phyloP scores from a whole-genome alignment of 2,797 vertebrate species.

The Gymnoscopelus braueri region DNA sequence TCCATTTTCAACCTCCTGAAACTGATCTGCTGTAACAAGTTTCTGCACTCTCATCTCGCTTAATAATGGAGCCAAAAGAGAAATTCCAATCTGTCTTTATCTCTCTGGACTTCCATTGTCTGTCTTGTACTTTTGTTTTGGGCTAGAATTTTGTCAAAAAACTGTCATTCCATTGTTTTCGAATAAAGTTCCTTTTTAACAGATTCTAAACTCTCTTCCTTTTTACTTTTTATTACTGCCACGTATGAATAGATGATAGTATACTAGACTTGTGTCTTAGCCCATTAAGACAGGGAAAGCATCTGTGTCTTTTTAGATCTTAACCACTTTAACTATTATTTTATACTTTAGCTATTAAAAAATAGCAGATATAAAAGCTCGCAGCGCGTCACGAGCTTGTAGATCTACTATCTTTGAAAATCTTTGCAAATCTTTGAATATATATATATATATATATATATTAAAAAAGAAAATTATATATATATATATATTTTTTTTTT shows the following conservation, averaged over 20 bases:
- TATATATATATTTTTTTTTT: too few relatives aligned
- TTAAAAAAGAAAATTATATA: too few relatives aligned
- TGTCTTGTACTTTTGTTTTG: slow-evolving; percentile 29
- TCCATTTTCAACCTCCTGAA: slow-evolving; percentile 49
- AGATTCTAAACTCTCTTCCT: slow-evolving; percentile 11
- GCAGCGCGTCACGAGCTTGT: too few relatives aligned
- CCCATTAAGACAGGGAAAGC: too few relatives aligned
- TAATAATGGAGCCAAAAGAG: slow-evolving; percentile 28
- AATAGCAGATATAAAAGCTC: too few relatives aligned
- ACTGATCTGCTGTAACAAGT: slow-evolving; percentile 28
- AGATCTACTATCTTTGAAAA: too few relatives aligned
- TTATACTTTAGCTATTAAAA: too few relatives aligned
- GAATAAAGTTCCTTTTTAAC: slow-evolving; percentile 71
- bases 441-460: too few relatives aligned
- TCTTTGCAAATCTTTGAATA: too few relatives aligned
- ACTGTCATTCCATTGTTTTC: slow-evolving; percentile 69
- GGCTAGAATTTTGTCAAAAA: slow-evolving; percentile 30
- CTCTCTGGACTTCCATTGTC: slow-evolving; percentile 13
- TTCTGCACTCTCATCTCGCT: slow-evolving; percentile 9
- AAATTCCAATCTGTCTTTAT: slow-evolving; percentile 46
- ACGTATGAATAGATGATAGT: neutral
- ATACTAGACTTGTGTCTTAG: too few relatives aligned
- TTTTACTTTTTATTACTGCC: neutral
- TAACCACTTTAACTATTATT: too few relatives aligned
- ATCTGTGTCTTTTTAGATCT: too few relatives aligned